Evolutionary conservation across 2,888 invertebrate species (phyloP).

Genomic region (Theretra japonica): DNA sequence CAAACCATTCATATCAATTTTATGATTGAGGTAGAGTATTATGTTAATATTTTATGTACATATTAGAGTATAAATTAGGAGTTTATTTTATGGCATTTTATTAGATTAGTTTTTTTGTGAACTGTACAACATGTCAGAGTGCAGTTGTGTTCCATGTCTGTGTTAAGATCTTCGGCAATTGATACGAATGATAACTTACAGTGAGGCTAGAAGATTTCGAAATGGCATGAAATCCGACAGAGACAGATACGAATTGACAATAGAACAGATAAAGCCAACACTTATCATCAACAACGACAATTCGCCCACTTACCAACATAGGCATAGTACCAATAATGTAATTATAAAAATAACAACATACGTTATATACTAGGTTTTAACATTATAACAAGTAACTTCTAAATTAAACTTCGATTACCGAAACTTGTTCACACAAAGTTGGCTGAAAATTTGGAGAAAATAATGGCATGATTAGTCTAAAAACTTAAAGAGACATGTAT

Average conservation of each 20-base stretch:
- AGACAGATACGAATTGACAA: slow-evolving; percentile 64
- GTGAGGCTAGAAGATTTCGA: slow-evolving; percentile 51
- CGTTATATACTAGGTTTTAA: slow-evolving; percentile 68
- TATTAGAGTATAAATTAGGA: neutral
- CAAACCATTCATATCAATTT: slow-evolving; percentile 48
- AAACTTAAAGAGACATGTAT: slow-evolving; percentile 45
- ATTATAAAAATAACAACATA: slow-evolving; percentile 68
- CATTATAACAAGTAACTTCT: slow-evolving; percentile 75
- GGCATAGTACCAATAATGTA: slow-evolving; percentile 66
- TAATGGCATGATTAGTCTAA: slow-evolving; percentile 73
- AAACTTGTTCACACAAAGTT: slow-evolving; percentile 83
- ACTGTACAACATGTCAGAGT: neutral
- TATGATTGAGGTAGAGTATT: neutral
- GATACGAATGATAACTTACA: slow-evolving; percentile 57
- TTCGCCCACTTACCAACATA: slow-evolving; percentile 76
- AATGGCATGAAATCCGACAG: slow-evolving; percentile 61
- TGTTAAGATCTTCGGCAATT: slow-evolving; percentile 39
- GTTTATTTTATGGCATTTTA: neutral
- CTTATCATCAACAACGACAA: slow-evolving; percentile 68
- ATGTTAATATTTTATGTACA: neutral
- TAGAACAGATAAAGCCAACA: slow-evolving; percentile 79
- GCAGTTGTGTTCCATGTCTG: slow-evolving; percentile 19
- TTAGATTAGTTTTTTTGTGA: neutral
- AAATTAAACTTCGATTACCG: slow-evolving; percentile 78
- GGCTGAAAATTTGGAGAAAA: slow-evolving; percentile 81